A percentile compares a stretch with the other conserved stretches of the same genome.
Evolutionary conservation across 2,113 vertebrate species (phyloP).

Genomic region (Ploceus nigricollis): DNA sequence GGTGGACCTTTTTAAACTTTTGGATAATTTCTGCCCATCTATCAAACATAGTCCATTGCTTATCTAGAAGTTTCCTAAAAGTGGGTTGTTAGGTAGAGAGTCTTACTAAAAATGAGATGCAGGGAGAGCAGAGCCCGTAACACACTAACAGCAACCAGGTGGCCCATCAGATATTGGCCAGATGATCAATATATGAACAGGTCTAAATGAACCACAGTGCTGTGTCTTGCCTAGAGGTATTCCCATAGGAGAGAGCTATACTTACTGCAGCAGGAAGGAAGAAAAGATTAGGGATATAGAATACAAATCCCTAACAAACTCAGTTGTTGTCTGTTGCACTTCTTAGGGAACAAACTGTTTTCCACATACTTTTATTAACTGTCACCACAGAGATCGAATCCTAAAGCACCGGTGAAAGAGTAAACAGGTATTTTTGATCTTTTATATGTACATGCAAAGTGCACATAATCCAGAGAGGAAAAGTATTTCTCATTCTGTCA

Average conservation of each 20-base stretch:
- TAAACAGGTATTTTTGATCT: neutral
- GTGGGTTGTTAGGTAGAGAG: neutral
- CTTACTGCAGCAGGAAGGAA: neutral
- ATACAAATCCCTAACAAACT: neutral
- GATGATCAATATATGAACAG: neutral
- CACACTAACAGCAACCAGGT: neutral
- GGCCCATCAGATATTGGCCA: neutral
- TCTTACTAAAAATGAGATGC: neutral
- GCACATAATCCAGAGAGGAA: neutral
- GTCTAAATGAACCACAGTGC: neutral
- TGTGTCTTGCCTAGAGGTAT: neutral
- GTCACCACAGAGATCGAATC: neutral
- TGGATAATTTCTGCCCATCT: neutral
- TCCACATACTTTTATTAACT: neutral
- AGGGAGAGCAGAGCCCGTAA: neutral
- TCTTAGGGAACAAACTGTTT: fast-evolving
- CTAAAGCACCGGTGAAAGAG: neutral
- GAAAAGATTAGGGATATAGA: neutral
- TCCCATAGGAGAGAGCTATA: neutral
- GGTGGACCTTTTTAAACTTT: neutral
- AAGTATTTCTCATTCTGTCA: neutral
- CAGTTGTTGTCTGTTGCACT: neutral
- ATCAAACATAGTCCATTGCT: neutral
- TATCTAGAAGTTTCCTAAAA: neutral
- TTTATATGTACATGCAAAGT: neutral